Evolutionary conservation across 2,113 vertebrate genomes (phyloP).

Genomic region (Epinephelus moara): DNA sequence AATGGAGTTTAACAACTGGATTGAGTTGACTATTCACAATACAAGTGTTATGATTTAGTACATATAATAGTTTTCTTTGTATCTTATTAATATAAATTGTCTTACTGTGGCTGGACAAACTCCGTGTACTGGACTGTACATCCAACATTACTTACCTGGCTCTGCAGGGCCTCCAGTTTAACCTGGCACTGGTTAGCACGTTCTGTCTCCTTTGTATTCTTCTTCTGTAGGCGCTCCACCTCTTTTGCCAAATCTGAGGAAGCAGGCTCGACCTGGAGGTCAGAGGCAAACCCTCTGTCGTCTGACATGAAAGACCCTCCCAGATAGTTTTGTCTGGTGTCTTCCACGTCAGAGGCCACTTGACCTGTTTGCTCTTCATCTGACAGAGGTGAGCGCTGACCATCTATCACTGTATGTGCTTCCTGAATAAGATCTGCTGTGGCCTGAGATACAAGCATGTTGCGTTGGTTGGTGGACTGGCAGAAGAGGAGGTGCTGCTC

Average conservation of each 20-base stretch:
- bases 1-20: neutral
- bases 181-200: conserved; percentile 73
- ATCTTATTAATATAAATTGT: neutral
- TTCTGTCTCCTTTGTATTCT: conserved; percentile 72
- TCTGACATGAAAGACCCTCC: conserved; percentile 3
- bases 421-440: conserved; percentile 54
- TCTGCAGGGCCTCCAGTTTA: conserved; percentile 84
- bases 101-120: neutral
- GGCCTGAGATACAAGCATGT: conserved; percentile 68
- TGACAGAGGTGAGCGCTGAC: neutral
- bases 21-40: neutral
- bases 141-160: conserved; percentile 64
- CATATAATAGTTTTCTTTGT: neutral
- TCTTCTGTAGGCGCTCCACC: conserved; percentile 68
- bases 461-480: conserved; percentile 75
- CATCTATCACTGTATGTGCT: conserved; percentile 25
- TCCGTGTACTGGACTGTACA: neutral
- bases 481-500: conserved; percentile 70
- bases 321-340: conserved; percentile 11
- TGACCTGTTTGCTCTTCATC: neutral
- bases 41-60: neutral
- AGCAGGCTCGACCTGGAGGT: conserved; percentile 1
- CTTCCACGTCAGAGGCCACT: conserved; percentile 31
- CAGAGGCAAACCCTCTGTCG: neutral
- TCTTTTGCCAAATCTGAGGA: conserved; percentile 62